Base-by-base conservation (phyloP, 2,888 invertebrate species). In the Pegoplata infirma region DNA sequence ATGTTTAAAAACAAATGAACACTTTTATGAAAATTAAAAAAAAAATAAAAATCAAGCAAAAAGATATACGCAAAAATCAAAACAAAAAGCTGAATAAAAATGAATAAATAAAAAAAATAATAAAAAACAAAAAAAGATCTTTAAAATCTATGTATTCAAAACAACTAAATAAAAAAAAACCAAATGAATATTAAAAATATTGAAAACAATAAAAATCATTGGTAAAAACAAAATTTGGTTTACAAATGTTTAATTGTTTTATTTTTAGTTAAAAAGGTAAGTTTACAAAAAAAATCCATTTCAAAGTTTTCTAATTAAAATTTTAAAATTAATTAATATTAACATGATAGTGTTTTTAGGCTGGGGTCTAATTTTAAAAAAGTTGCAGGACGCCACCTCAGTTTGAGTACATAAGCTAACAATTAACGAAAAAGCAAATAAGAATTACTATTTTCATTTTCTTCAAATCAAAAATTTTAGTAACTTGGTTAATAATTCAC, bases 21-120 rank as follows among this genome's bases (percentile, higher is more conserved):
- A 76, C 67, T 61, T 67, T 63, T 75, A 40, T 63, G 44, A 64
- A 75, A 61, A 73, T 4, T 56, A 49, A 67, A 28, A 49, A 16
- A 19, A 59, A 55, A 76, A 67, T 46, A 47, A 28, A 63, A 53
- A 74, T 59, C 21, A 51, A 69, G n/a, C 36, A 63, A 61, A 21
- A 49, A 59, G 56, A 61, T 64, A 74, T 74, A 74, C 75, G 79
- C 79, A 63, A 78, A 71, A 79, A 79, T 79, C 79, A 79, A 79
- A 79, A 36, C 23, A 10, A 66, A 74, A 75, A 72, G 75, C 79
- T 79, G 79, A 79, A 79, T 79, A 75, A 63, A n/a, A n/a, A n/a
- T n/a, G n/a, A n/a, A 71, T 63, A 53, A 49, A 75, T 67, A 56
- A 71, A n/a, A n/a, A n/a, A n/a, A n/a, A n/a, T n/a, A n/a, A n/a